Base-by-base conservation (phyloP, 2,888 invertebrate species). In the Reticulitermes lucifugus region DNA sequence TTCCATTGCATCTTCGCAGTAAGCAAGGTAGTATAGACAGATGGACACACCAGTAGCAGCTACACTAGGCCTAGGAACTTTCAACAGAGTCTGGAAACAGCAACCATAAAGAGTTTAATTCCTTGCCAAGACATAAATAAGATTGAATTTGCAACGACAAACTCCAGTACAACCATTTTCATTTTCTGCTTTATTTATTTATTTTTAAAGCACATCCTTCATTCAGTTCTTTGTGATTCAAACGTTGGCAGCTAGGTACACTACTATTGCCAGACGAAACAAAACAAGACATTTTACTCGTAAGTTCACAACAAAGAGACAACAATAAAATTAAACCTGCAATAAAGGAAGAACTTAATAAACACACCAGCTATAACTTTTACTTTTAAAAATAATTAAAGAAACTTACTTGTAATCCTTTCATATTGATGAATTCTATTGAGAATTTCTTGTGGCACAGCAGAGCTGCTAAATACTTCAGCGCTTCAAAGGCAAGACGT, bases 381-480 rank as follows among this genome's bases (percentile, higher is more conserved):
- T 46, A 46, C 1, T 46, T 12, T 6, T 4, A 65, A 25, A 41
- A 12, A 41, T 73, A 18, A 73, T 41, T 35, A 46, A 46, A 51
- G 3, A n/a, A 51, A n/a, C 77, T 77, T 46, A 95, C 95, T 92
- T 96, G 95, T 77, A 99, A 91, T 0, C 99, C 99, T 51, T 96
- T 96, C 90, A 95, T 94, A 85, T 96, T 94, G 82, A 99, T 95
- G 90, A 99, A 99, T 90, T 99, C 99, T 55, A 99, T 95, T 0
- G 98, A 97, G 92, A 99, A 99, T 91, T 99, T 99, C 92, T 99
- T 99, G 91, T 99, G 99, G 90, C 99, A 99, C 22, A 99, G 93
- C 86, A 99, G 91, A 0, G 98, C 97, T 0, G 98, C 97, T 35
- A 99, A 92, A 91, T 98, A 99, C 92, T 98, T 98, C 9, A 99